These are phyloP conservation scores for Eilema griseolum DNA, from an alignment of 2,888 invertebrate species.

Conservation along the genomic window DNA sequence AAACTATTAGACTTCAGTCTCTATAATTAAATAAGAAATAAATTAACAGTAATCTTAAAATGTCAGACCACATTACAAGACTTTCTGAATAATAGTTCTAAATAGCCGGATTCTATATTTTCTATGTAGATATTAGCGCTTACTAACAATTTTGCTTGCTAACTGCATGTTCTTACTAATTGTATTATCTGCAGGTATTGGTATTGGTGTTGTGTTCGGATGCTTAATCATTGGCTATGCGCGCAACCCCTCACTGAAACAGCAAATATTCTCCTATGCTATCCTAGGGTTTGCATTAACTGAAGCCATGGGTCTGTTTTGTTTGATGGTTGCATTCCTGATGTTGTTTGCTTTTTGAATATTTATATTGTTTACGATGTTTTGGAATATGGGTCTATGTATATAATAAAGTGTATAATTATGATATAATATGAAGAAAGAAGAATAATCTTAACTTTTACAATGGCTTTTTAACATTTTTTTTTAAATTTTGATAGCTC, in stretches of 20 bases:
- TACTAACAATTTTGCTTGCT: constrained; percentile 21
- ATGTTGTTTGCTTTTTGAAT: constrained; percentile 96
- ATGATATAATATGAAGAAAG: constrained; percentile 11
- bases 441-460: constrained; percentile 16
- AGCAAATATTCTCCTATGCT: constrained; percentile 99
- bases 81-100: not conserved
- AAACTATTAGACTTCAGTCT: no score
- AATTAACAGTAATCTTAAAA: not conserved
- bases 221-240: constrained; percentile 98
- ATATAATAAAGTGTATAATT: constrained; percentile 33
- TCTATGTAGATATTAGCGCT: constrained; percentile 17
- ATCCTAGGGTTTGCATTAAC: constrained; percentile 99
- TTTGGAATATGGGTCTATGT: constrained; percentile 52
- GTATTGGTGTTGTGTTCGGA: constrained; percentile 99
- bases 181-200: constrained; percentile 91
- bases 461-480: constrained; percentile 2
- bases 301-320: constrained; percentile 99
- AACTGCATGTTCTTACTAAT: constrained; percentile 35
- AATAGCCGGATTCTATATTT: constrained; percentile 26
- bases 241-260: constrained; percentile 98
- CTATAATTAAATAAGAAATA: not conserved
- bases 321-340: constrained; percentile 99
- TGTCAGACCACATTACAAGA: not conserved
- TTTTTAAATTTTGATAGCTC: constrained; percentile 12
- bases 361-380: constrained; percentile 24